Evolutionary conservation across 2,888 invertebrate genomes (phyloP).

Genomic region (Ischnus inquisitorius): DNA sequence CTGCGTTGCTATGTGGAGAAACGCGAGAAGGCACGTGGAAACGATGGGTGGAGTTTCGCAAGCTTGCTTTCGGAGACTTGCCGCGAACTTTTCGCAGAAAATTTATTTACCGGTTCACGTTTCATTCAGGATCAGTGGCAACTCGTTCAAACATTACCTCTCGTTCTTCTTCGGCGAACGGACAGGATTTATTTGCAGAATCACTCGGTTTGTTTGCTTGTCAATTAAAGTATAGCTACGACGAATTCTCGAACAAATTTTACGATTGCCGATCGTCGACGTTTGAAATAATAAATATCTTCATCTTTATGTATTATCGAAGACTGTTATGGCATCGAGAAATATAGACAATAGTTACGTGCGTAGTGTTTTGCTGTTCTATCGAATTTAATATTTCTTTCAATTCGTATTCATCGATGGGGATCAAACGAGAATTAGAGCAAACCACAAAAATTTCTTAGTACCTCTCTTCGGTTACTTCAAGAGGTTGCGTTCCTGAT

Average conservation of each 20-base stretch:
- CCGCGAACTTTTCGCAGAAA: slow-evolving; percentile 55
- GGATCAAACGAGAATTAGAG: background rate
- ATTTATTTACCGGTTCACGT: slow-evolving; percentile 58
- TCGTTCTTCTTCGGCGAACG: slow-evolving; percentile 51
- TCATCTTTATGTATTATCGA: background rate
- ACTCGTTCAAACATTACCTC: slow-evolving; percentile 52
- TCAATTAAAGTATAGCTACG: slow-evolving; percentile 20
- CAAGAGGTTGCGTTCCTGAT: slow-evolving; percentile 6
- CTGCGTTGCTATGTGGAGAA: slow-evolving; percentile 8
- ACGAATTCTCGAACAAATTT: slow-evolving; percentile 40
- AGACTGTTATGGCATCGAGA: background rate
- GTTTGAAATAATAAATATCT: slow-evolving; percentile 7
- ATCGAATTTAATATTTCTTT: background rate
- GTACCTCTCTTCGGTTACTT: background rate
- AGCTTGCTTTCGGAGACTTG: slow-evolving; percentile 55
- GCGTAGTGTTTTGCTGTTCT: background rate
- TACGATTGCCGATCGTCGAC: slow-evolving; percentile 1
- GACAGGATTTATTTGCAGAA: slow-evolving; percentile 56
- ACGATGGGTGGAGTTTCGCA: slow-evolving; percentile 30
- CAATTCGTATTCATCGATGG: background rate
- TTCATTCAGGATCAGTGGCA: slow-evolving; percentile 22
- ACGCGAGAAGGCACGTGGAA: slow-evolving; percentile 4
- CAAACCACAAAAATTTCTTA: background rate
- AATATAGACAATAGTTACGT: slow-evolving; percentile 15
- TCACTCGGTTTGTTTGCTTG: slow-evolving; percentile 55